Base-by-base conservation (phyloP, 2,797 vertebrate genomes). In the Bradypodion ventrale region DNA sequence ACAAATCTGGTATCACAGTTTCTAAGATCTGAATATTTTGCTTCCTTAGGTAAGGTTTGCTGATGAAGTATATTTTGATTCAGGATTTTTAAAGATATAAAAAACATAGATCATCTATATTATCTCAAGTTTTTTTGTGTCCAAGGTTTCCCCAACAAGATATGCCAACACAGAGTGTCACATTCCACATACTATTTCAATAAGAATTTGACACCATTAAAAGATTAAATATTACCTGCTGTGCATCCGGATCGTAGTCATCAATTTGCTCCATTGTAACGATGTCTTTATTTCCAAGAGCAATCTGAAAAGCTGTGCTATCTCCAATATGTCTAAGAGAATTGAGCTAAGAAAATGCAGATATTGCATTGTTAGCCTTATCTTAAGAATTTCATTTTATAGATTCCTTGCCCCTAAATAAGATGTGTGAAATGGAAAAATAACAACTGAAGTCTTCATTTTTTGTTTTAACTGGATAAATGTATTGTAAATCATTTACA, bases 281-380 rank as follows among this genome's bases (percentile, higher is more conserved):
- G 13, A 99, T 91, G 88, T 99, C 96, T 88, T 97, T 87, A 90
- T 99, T 99, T 87, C 99, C 99, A 87, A 99, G 90, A 7, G 99
- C 98, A 96, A 99, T 97, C 76, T 99, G 97, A 82, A 98, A 95
- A 80, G 97, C 98, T 90, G 93, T 87, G 15, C 92, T 90, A 89
- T 99, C 97, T 80, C 97, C 98, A 46, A 98, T 46, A 87, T 98
- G 96, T 77, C 99, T 99, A 91, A 81, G 65, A 42, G 78, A 86
- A 59, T 70, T 29, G 62, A 78, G 65, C 93, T 94, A 93, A 95
- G 94, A 93, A 89, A 65, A 27, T 2, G 12, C 25, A 7, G 7
- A 35, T 75, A 42, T 0, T 40, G 69, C 89, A 88, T 91, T 80
- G 90, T 42, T 87, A 37, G 1, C 37, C 85, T 89, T 83, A 23